Conservation (phyloP, 2,797 vertebrate species). For the Chromobotia macracanthus region DNA sequence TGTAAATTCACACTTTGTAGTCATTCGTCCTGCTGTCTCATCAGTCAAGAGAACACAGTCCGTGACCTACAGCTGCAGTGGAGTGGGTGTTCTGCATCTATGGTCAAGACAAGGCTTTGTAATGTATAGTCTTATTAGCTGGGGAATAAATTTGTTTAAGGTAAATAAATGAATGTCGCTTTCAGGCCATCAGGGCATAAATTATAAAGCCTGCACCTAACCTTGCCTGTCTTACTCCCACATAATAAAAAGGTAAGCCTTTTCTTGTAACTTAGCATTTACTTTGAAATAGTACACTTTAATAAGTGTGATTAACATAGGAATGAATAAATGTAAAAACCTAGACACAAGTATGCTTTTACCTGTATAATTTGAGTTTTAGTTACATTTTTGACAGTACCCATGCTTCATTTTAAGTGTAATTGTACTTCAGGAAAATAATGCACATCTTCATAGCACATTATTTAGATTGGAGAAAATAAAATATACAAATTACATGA, state of each 20-base stretch:
- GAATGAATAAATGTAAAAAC: no score
- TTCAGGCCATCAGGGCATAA: neutral
- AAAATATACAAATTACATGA: neutral
- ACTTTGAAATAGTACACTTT: neutral
- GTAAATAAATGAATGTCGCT: neutral
- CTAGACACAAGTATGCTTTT: no score
- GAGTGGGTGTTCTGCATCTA: neutral
- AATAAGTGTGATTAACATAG: neutral
- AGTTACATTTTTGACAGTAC: no score
- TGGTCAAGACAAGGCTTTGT: neutral
- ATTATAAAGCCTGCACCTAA: neutral
- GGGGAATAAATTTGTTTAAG: neutral
- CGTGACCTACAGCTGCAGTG: neutral
- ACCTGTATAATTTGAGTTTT: no score
- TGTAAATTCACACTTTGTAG: neutral
- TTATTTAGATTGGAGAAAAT: neutral
- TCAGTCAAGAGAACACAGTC: neutral
- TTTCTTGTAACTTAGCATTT: neutral
- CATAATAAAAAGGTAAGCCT: neutral
- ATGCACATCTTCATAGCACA: neutral
- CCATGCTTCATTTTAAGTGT: no score
- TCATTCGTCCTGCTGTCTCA: conserved; percentile 1
- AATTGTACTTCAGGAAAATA: no score
- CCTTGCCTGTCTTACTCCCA: neutral
- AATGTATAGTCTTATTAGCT: conserved; percentile 11